Evolutionary conservation across 92 coral and sea anemone genomes (phyloP).

Genomic region (Metridium senile): DNA sequence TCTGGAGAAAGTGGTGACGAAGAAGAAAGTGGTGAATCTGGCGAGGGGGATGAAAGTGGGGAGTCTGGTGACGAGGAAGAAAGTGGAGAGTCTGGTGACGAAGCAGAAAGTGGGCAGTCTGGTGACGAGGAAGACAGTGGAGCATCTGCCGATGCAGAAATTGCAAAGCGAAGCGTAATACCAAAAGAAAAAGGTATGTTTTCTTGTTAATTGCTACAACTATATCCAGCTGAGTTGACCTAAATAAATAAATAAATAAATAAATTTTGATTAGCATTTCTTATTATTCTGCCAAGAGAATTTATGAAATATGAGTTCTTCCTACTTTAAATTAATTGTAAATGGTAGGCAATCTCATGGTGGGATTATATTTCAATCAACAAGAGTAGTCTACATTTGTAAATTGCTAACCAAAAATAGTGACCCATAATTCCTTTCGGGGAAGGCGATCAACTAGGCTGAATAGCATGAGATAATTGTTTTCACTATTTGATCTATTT

Average conservation of each 20-base stretch:
- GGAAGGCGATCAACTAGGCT: too few relatives aligned
- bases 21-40: conserved; percentile 43
- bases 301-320: too few relatives aligned
- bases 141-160: conserved; percentile 39
- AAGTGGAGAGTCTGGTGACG: conserved; percentile 31
- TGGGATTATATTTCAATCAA: too few relatives aligned
- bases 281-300: too few relatives aligned
- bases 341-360: too few relatives aligned
- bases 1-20: conserved; percentile 20
- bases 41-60: conserved; percentile 22
- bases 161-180: conserved; percentile 56
- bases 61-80: conserved; percentile 42
- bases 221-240: not conserved
- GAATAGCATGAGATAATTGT: conserved; percentile 6
- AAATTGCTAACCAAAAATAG: not conserved
- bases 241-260: too few relatives aligned
- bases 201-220: not conserved
- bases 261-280: too few relatives aligned
- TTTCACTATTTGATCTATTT: not conserved
- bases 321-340: too few relatives aligned
- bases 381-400: too few relatives aligned
- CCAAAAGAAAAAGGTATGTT: conserved; percentile 25
- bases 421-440: too few relatives aligned
- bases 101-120: conserved; percentile 22
- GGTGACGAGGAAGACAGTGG: conserved; percentile 29